Conservation (phyloP, 2,888 invertebrate genomes). For the Trichacis sp. region DNA sequence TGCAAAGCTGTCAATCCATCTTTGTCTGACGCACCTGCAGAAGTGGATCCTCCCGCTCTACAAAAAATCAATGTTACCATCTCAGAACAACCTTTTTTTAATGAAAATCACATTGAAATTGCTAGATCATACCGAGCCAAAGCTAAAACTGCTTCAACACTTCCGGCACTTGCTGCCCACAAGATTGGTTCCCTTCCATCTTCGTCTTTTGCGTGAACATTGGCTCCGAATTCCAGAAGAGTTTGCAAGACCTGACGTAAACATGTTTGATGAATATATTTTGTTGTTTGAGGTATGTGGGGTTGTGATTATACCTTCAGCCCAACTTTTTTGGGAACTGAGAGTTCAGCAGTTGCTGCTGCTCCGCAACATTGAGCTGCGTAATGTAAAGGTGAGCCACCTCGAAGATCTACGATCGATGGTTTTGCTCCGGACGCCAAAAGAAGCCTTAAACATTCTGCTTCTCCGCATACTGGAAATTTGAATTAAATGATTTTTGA, state of each 20-base stretch:
- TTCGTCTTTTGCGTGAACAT: slow-evolving; percentile 88
- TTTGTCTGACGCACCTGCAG: slow-evolving; percentile 76
- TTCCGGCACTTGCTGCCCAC: slow-evolving; percentile 98
- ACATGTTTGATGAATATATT: background rate
- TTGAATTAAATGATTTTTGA: no score
- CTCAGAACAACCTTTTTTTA: no score
- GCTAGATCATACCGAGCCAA: slow-evolving; percentile 76
- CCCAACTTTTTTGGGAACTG: slow-evolving; percentile 73
- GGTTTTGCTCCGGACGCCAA: slow-evolving; percentile 88
- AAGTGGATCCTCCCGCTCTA: slow-evolving; percentile 70
- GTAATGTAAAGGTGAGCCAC: slow-evolving; percentile 96
- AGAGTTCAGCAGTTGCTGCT: slow-evolving; percentile 71
- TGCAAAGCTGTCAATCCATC: slow-evolving; percentile 96
- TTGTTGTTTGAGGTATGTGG: no score
- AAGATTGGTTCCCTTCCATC: slow-evolving; percentile 94
- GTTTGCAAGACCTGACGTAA: slow-evolving; percentile 76
- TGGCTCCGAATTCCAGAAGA: slow-evolving; percentile 81
- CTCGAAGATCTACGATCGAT: slow-evolving; percentile 91
- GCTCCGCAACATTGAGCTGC: slow-evolving; percentile 97
- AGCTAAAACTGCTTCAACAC: slow-evolving; percentile 89
- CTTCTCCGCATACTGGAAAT: slow-evolving; percentile 90
- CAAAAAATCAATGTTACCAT: slow-evolving; percentile 6
- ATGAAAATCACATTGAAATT: background rate
- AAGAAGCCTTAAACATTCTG: slow-evolving; percentile 87
- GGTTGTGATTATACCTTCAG: no score